A percentile compares a stretch with the other conserved stretches of the same genome.
Evolutionary conservation across 2,797 vertebrate species (phyloP).

Genomic region (Pantherophis alleghaniensis): DNA sequence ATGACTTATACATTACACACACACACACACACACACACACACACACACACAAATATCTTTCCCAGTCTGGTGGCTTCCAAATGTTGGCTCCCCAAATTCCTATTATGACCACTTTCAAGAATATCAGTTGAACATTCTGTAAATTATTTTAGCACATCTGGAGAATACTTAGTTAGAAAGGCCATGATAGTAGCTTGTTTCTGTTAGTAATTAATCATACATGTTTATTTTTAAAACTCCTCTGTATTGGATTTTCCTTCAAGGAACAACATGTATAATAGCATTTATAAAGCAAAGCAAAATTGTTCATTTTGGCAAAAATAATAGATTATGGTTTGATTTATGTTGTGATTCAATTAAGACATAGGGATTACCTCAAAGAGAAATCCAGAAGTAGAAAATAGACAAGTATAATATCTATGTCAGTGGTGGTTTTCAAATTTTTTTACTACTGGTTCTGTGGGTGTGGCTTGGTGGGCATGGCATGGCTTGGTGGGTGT

Average conservation of each 20-base stretch:
- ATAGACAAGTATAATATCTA: neutral
- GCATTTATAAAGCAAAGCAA: neutral
- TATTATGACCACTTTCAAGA: neutral
- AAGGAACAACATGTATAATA: neutral
- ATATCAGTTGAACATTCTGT: neutral
- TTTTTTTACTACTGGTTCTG: too few species aligned
- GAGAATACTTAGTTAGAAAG: neutral
- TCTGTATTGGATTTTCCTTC: neutral
- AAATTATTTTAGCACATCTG: neutral
- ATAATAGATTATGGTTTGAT: neutral
- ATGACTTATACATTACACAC: neutral
- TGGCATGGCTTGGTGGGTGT: too few species aligned
- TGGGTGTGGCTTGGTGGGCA: too few species aligned
- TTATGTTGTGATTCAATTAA: constrained; percentile 26
- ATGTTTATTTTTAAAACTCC: neutral
- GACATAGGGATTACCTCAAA: neutral
- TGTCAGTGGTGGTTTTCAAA: too few species aligned
- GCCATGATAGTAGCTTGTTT: neutral
- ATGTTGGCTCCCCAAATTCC: neutral
- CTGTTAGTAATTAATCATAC: neutral
- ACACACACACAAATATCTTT: neutral
- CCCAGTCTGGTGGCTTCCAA: neutral
- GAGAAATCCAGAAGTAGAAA: neutral
- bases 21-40: neutral
- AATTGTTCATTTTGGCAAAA: constrained; percentile 8